phyloP scores from a whole-genome alignment of 2,888 invertebrate species.

The Hydroisotoma schaefferi region DNA sequence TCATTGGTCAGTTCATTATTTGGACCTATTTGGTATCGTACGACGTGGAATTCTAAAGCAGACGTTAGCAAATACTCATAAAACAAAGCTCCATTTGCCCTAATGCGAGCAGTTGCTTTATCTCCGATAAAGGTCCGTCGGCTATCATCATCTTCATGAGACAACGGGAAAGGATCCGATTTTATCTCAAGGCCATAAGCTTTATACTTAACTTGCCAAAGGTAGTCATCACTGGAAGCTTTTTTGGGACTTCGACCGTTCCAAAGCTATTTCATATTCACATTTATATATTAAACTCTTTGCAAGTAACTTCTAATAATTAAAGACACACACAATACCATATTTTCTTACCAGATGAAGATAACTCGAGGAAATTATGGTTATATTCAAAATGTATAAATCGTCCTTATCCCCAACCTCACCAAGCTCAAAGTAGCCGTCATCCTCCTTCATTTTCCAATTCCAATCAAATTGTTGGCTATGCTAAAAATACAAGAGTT shows the following conservation, averaged over 20 bases:
- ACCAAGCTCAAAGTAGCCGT: conserved; percentile 41
- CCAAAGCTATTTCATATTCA: conserved; percentile 20
- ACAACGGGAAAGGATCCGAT: conserved; percentile 37
- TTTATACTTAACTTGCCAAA: conserved; percentile 38
- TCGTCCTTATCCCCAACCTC: conserved; percentile 27
- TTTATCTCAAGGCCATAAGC: conserved; percentile 37
- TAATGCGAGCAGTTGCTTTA: conserved; percentile 37
- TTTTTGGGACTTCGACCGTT: conserved; percentile 32
- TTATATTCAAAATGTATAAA: conserved; percentile 34
- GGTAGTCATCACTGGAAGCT: conserved; percentile 17
- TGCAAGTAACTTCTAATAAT: neutral
- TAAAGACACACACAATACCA: no score
- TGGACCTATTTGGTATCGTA: conserved; percentile 18
- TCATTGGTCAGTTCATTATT: conserved; percentile 18
- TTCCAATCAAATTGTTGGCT: no score
- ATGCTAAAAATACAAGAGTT: no score
- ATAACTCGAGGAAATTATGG: conserved; percentile 33
- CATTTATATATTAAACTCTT: neutral
- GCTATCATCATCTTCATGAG: conserved; percentile 12
- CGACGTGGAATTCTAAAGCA: conserved; percentile 27
- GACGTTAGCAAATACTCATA: conserved; percentile 29
- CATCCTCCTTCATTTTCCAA: conserved; percentile 29
- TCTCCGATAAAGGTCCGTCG: conserved; percentile 40
- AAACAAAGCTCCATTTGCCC: conserved; percentile 30
- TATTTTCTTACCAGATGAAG: conserved; percentile 27